Evolutionary conservation across 2,113 vertebrate genomes (phyloP), one percentile per base, ranked within the genome.

Genomic region (Forbesichthys papilliferus): DNA sequence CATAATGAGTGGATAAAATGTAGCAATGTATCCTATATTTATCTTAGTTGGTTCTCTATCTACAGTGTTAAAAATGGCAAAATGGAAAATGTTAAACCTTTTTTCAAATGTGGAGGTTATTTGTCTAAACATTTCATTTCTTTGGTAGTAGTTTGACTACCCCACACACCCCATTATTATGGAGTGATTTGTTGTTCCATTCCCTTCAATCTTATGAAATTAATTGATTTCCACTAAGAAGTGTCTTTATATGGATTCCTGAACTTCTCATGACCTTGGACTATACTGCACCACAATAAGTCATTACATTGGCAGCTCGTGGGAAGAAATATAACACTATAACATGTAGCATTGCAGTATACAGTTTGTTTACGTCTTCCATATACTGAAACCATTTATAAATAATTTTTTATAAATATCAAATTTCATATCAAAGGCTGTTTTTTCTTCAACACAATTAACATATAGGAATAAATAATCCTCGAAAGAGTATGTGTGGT

Each of bases 321-420:
- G 51, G 42, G 52, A 59, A 57, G 75, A 48, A 10, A 71, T 64
- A 52, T 70, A 59, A n/a, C 36, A 73, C 36, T 6, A 8, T 5
- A 5, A 1, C 36, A 42, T 42, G 36, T 8, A 42, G 4, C 36
- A 42, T 42, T 5, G 7, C 36, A 42, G 36, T 5, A 42, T 42
- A 42, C 4, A 27, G 27, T 27, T 27, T 27, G 20, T 27, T 27
- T 27, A 27, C 2, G 1, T 42, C 36, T 42, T 42, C 36, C 36
- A 42, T 42, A 42, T 42, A 42, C 36, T 42, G 36, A 42, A 42
- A 42, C 36, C 7, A 0, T n/a, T n/a, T n/a, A n/a, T n/a, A n/a
- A n/a, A n/a, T n/a, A n/a, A n/a, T n/a, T n/a, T n/a, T n/a, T 42
- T 5, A 5, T 42, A 8, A 42, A 42, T 8, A 5, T 6, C 36